These are phyloP conservation scores for Drosophila birchii DNA, from an alignment of 2,888 invertebrate genomes.

Conservation along the genomic window DNA sequence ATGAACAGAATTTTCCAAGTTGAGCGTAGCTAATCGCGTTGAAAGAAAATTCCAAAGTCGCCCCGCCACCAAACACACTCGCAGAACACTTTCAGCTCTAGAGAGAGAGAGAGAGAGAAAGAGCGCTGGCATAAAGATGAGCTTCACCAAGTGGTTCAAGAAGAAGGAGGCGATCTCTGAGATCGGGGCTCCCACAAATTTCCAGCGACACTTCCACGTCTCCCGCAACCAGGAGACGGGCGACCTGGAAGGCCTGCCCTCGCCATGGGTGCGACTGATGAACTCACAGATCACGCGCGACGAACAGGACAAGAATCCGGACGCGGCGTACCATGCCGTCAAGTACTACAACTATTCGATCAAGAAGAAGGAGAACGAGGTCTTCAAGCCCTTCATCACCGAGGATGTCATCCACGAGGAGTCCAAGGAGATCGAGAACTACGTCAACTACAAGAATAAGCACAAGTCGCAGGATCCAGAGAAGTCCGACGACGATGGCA, in stretches of 20 bases:
- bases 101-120: constrained; percentile 21
- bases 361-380: constrained; percentile 90
- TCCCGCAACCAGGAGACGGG: constrained; percentile 93
- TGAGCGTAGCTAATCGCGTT: constrained; percentile 71
- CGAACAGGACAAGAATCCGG: constrained; percentile 95
- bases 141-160: constrained; percentile 84
- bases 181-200: constrained; percentile 94
- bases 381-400: constrained; percentile 93
- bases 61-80: constrained; percentile 7
- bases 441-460: constrained; percentile 90
- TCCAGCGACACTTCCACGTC: constrained; percentile 94
- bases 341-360: constrained; percentile 95
- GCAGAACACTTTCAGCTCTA: constrained; percentile 10
- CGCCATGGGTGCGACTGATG: constrained; percentile 91
- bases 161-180: constrained; percentile 85
- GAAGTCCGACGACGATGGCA: constrained; percentile 81
- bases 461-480: constrained; percentile 88
- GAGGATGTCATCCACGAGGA: constrained; percentile 92
- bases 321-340: constrained; percentile 95
- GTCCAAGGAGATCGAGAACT: constrained; percentile 92
- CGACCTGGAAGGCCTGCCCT: constrained; percentile 93
- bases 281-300: constrained; percentile 93
- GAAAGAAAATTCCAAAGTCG: constrained; percentile 57
- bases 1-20: constrained; percentile 67
- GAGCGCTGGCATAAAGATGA: constrained; percentile 53